Conservation (phyloP, 2,113 vertebrate genomes). For the Cynoglossus semilaevis region DNA sequence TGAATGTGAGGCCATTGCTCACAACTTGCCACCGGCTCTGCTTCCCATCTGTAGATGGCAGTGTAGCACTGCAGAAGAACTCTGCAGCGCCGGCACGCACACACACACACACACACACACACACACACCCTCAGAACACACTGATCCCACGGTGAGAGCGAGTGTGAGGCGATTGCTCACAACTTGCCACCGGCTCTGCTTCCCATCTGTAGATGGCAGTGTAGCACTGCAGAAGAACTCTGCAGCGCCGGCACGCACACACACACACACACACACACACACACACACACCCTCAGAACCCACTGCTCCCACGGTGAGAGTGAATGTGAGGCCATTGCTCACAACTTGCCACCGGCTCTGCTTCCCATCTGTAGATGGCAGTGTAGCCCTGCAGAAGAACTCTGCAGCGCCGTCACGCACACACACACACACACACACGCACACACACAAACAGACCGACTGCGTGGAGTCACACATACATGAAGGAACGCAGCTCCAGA, state of each 20-base stretch:
- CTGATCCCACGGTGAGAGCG: constrained; percentile 58
- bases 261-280: constrained; percentile 5
- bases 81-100: too few species aligned
- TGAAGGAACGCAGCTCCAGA: not conserved
- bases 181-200: constrained; percentile 38
- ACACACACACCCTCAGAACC: constrained; percentile 28
- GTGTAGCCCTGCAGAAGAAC: constrained; percentile 59
- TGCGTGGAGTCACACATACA: constrained; percentile 14
- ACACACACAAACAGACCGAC: not conserved
- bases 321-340: constrained; percentile 49
- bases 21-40: constrained; percentile 36
- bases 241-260: too few species aligned
- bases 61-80: too few species aligned
- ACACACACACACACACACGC: constrained; percentile 5
- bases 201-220: too few species aligned
- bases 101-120: constrained; percentile 5
- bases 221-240: too few species aligned
- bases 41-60: too few species aligned
- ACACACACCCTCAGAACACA: constrained; percentile 36
- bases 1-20: constrained; percentile 49
- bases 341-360: constrained; percentile 22
- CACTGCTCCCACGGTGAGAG: constrained; percentile 56
- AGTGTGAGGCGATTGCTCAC: constrained; percentile 46
- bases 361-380: constrained; percentile 69
- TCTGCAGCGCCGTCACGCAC: fast-evolving